Base-by-base conservation (phyloP, 2,797 vertebrate species). In the Parambassis ranga region DNA sequence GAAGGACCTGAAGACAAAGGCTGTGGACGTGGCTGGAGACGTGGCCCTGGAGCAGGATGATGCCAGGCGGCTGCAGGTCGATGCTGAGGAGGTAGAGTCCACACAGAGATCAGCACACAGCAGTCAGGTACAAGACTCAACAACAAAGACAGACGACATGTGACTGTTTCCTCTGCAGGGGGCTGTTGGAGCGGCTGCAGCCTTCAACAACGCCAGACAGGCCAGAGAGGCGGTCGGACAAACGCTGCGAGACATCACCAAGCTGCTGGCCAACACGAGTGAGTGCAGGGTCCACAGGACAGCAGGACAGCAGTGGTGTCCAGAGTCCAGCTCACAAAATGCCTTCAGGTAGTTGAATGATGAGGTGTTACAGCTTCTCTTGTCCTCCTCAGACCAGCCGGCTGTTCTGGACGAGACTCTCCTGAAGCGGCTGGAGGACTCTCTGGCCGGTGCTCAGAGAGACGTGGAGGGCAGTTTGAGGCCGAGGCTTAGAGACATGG, bases 211-310 rank as follows among this genome's bases (percentile, higher is more conserved):
- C 5, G 92, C 93, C 57, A 78, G 39, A 26, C 57, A n/a, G 26
- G 88, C 91, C 24, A 79, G 73, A 5, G 74, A 79, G 3, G 85
- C 78, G 0, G 91, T 97, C 35, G 89, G 87, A 58, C 77, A 87
- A 13, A 91, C 86, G 0, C 71, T 98, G 27, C 23, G 13, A 0
- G 44, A 77, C 3, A 53, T 98, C 83, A 90, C 87, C 51, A 19
- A 71, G 7, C 76, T 97, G 75, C 88, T 98, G 8, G 84, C 7
- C 1, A 80, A 89, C 16, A 81, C 94, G 55, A 92, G 97, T 98
- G 83, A 74, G 94, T 58, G 7, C 13, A 23, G 1, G 10, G 6
- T 18, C n/a, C n/a, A n/a, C n/a, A n/a, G n/a, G n/a, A n/a, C n/a
- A n/a, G n/a, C n/a, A n/a, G n/a, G n/a, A n/a, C n/a, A n/a, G n/a